These are phyloP conservation scores for Gymnogyps californianus DNA, from an alignment of 2,113 vertebrate genomes.

Conservation along the genomic window DNA sequence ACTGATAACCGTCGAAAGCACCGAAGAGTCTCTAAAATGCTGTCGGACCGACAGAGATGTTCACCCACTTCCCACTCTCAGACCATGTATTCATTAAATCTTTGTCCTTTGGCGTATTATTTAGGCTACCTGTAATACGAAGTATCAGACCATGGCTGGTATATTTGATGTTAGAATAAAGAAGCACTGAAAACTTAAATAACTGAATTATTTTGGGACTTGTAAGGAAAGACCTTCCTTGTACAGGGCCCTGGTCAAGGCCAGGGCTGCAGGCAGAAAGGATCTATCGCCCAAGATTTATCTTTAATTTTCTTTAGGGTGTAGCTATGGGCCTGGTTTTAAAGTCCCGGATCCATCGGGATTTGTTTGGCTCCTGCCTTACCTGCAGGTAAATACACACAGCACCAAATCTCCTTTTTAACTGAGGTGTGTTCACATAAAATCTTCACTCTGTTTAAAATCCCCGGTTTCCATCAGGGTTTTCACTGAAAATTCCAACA, in stretches of 20 bases:
- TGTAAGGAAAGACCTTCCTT: background rate
- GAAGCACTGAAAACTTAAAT: background rate
- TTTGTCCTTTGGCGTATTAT: fast-evolving
- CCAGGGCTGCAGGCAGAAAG: background rate
- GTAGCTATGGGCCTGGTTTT: background rate
- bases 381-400: background rate
- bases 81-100: background rate
- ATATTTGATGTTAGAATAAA: background rate
- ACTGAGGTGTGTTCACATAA: background rate
- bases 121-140: background rate
- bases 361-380: background rate
- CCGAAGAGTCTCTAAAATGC: fast-evolving
- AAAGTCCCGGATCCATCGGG: background rate
- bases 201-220: background rate
- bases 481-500: background rate
- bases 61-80: background rate
- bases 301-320: background rate
- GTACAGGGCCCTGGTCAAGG: background rate
- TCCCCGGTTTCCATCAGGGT: background rate
- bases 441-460: background rate
- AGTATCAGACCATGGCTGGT: background rate
- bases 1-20: background rate
- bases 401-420: background rate
- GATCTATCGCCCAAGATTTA: fast-evolving
- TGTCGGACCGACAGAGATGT: background rate